Percentiles rank a stretch among this genome's conserved stretches.
phyloP scores from a whole-genome alignment of 1,140 invertebrate species.

The Heliconius eleuchia region DNA sequence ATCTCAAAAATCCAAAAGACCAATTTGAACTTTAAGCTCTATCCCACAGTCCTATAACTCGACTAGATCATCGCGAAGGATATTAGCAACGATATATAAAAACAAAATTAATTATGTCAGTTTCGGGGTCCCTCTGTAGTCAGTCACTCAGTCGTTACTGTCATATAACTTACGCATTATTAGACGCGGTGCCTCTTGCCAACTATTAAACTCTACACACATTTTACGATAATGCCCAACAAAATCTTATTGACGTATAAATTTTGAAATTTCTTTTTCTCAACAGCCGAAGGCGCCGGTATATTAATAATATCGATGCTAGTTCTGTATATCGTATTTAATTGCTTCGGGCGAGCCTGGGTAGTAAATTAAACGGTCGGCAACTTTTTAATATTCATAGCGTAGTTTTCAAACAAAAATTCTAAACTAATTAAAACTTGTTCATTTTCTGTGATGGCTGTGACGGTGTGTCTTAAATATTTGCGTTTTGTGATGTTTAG shows the following conservation, averaged over 20 bases:
- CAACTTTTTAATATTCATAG: constrained; percentile 75
- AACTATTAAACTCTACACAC: constrained; percentile 75
- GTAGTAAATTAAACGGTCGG: constrained; percentile 74
- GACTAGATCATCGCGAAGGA: not conserved
- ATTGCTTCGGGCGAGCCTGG: constrained; percentile 58
- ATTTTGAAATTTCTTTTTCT: constrained; percentile 67
- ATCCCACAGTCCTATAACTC: not conserved
- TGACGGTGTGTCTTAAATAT: constrained; percentile 34
- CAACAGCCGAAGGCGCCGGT: constrained; percentile 73
- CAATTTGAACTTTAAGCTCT: not conserved
- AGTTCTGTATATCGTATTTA: constrained; percentile 71
- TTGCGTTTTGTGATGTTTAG: constrained; percentile 39
- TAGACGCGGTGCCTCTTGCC: constrained; percentile 73
- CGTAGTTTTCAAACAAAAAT: constrained; percentile 70
- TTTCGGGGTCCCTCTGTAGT: not conserved
- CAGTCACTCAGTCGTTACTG: constrained; percentile 55
- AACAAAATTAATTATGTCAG: not conserved
- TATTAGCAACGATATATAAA: not conserved
- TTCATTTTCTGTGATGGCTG: constrained; percentile 28
- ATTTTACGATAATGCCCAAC: constrained; percentile 76
- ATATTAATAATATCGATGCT: constrained; percentile 71
- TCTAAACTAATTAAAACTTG: constrained; percentile 76
- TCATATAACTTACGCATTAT: constrained; percentile 73
- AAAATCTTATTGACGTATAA: constrained; percentile 77
- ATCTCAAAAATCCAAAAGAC: too few relatives aligned